phyloP scores from a whole-genome alignment of 2,888 invertebrate species.

The Phortica magna region DNA sequence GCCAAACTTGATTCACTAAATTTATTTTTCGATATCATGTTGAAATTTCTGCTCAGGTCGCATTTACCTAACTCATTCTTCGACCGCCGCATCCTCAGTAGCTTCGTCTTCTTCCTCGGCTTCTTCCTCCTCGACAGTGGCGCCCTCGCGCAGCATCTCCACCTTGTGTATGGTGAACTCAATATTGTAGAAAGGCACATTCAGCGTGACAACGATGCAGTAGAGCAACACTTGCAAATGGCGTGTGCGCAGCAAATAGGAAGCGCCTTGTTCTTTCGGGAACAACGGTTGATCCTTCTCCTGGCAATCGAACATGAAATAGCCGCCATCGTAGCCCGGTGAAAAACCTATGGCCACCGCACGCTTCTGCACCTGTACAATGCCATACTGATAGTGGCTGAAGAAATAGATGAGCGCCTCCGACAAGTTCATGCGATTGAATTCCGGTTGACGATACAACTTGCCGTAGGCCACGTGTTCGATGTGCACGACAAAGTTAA shows the following conservation, averaged over 20 bases:
- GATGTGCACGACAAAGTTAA: constrained; percentile 80
- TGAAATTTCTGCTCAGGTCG: background rate
- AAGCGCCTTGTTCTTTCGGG: constrained; percentile 80
- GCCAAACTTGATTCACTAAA: no score
- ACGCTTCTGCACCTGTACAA: constrained; percentile 80
- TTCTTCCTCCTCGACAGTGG: constrained; percentile 54
- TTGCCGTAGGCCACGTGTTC: constrained; percentile 82
- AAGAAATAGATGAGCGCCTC: constrained; percentile 83
- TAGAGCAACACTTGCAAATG: constrained; percentile 82
- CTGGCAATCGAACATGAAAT: constrained; percentile 85
- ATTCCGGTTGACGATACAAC: constrained; percentile 78
- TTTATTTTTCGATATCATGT: background rate
- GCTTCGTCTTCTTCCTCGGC: constrained; percentile 50
- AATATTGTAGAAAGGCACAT: constrained; percentile 80
- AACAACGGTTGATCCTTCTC: constrained; percentile 82
- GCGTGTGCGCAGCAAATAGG: constrained; percentile 82
- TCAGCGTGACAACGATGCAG: constrained; percentile 82
- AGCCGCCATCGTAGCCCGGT: constrained; percentile 78
- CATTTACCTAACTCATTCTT: constrained; percentile 19
- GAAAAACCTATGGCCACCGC: constrained; percentile 80
- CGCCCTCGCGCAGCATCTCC: constrained; percentile 61
- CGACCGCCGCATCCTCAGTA: constrained; percentile 11
- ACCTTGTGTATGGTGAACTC: constrained; percentile 80
- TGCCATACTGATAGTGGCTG: constrained; percentile 79
- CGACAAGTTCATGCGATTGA: constrained; percentile 82